These are phyloP conservation scores for Acrocephalus scirpaceus DNA, from an alignment of 2,797 vertebrate genomes.

Conservation along the genomic window DNA sequence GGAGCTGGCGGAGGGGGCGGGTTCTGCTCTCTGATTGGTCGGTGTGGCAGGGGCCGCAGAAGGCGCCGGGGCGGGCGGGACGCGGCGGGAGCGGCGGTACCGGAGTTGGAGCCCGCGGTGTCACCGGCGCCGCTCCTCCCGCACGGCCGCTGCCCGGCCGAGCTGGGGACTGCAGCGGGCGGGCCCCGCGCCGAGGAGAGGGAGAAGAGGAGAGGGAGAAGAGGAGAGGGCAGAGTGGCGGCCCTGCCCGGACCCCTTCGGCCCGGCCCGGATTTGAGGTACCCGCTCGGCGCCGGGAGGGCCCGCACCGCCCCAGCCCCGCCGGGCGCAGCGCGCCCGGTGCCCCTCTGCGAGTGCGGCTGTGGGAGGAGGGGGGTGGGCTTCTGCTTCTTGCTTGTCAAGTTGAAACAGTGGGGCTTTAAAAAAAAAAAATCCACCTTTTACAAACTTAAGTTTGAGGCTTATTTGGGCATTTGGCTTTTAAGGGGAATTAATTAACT, in stretches of 20 bases:
- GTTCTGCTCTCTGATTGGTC: background rate
- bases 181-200: background rate
- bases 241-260: accelerated
- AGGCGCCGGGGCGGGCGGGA: background rate
- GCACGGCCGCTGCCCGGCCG: too few relatives aligned
- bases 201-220: background rate
- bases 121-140: accelerated
- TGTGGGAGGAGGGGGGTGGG: accelerated
- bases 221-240: background rate
- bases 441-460: accelerated
- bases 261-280: background rate
- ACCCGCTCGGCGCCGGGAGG: background rate
- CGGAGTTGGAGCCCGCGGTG: accelerated
- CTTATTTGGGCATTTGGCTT: background rate
- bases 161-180: background rate
- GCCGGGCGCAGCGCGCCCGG: accelerated
- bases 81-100: background rate
- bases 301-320: too few relatives aligned
- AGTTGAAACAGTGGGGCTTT: background rate
- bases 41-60: accelerated
- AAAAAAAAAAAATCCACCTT: accelerated
- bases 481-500: background rate
- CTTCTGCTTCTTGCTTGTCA: background rate
- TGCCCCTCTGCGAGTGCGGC: background rate
- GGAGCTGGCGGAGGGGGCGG: accelerated